These are phyloP conservation scores for Hypolimnas misippus DNA, from an alignment of 2,888 invertebrate genomes.

Conservation along the genomic window DNA sequence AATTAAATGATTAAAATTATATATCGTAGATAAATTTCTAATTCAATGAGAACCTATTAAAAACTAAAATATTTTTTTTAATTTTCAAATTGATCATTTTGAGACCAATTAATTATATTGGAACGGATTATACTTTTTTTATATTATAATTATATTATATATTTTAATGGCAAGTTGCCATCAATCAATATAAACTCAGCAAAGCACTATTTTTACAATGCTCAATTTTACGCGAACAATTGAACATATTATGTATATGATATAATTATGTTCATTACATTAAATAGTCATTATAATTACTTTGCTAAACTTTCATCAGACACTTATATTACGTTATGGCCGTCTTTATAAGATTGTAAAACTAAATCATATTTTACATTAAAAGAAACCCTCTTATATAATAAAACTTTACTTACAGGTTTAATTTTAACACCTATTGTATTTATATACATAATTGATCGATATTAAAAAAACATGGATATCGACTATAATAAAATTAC, in stretches of 20 bases:
- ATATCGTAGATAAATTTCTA: too few species aligned
- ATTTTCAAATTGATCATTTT: too few species aligned
- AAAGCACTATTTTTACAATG: too few species aligned
- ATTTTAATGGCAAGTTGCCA: too few species aligned
- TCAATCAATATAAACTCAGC: too few species aligned
- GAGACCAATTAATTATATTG: too few species aligned
- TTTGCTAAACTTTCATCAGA: background rate
- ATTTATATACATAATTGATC: slow-evolving; percentile 18
- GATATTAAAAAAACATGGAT: background rate
- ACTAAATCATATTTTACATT: slow-evolving; percentile 10
- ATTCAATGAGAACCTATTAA: too few species aligned
- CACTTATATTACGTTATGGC: background rate
- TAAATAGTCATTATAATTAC: background rate
- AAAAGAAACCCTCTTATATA: slow-evolving; percentile 6
- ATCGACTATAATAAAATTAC: background rate
- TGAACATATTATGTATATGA: too few species aligned
- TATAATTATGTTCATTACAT: background rate
- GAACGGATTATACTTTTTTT: too few species aligned
- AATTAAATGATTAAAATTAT: too few species aligned
- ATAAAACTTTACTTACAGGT: slow-evolving; percentile 24
- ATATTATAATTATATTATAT: too few species aligned
- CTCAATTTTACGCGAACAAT: background rate
- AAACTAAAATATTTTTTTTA: too few species aligned
- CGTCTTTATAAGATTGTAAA: background rate
- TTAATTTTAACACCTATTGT: slow-evolving; percentile 23